Evolutionary conservation across 2,113 vertebrate genomes (phyloP).

Genomic region (Corythornis cristatus): DNA sequence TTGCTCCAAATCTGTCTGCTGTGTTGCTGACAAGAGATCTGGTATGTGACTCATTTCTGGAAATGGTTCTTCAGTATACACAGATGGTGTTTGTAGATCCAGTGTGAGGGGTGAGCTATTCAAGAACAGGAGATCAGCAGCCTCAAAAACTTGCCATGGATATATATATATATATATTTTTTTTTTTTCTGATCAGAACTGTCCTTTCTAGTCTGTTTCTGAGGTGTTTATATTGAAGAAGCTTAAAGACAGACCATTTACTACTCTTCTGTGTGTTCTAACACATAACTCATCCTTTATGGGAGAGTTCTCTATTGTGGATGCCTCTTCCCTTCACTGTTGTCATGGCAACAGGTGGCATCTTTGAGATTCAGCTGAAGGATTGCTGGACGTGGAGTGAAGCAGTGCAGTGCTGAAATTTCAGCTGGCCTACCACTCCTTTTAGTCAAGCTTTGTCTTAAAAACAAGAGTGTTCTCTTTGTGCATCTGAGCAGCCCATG

Average conservation of each 20-base stretch:
- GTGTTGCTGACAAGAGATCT: conserved; percentile 15
- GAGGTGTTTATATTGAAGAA: conserved; percentile 6
- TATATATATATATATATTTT: background rate
- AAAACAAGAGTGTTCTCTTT: background rate
- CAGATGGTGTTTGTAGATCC: conserved; percentile 62
- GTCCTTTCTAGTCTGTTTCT: background rate
- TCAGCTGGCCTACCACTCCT: background rate
- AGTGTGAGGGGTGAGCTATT: background rate
- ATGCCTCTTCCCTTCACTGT: conserved; percentile 5
- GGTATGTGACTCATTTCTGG: conserved; percentile 52
- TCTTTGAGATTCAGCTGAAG: conserved; percentile 17
- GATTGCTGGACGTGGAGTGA: background rate
- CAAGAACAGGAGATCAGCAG: background rate
- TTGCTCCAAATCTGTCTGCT: background rate
- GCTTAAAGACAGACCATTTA: conserved; percentile 1
- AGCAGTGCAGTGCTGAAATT: background rate
- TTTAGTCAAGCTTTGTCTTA: background rate
- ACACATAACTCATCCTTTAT: conserved; percentile 4
- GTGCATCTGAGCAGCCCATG: background rate
- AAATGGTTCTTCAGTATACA: conserved; percentile 16
- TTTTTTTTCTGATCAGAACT: background rate
- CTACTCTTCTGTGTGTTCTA: conserved; percentile 21
- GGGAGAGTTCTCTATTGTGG: conserved; percentile 15
- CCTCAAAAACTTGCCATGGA: background rate
- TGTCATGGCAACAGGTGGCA: conserved; percentile 40